These are phyloP conservation scores for Murina feae DNA, from an alignment of 2,113 vertebrate genomes.

Conservation along the genomic window DNA sequence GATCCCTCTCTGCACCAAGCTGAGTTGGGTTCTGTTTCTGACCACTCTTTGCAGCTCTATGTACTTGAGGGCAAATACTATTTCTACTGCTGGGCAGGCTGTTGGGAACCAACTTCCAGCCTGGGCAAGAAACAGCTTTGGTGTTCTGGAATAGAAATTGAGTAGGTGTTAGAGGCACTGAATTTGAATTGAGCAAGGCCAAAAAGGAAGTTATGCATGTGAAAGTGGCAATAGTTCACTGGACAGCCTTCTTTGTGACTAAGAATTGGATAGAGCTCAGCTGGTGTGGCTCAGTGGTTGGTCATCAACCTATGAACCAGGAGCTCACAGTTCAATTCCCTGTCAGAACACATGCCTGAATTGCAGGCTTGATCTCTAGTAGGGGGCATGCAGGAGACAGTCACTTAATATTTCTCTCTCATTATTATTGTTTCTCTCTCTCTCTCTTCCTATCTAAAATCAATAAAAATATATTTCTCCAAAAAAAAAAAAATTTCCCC, in stretches of 20 bases:
- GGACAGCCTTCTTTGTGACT: not conserved
- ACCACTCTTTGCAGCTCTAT: not conserved
- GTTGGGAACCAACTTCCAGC: not conserved
- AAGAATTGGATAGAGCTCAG: not conserved
- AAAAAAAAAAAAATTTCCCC: too few species aligned
- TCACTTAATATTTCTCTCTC: too few species aligned
- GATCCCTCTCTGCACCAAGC: not conserved
- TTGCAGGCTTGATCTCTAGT: too few species aligned
- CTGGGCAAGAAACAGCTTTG: not conserved
- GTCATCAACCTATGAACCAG: too few species aligned
- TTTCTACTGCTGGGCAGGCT: not conserved
- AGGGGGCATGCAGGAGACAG: too few species aligned
- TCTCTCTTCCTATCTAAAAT: too few species aligned
- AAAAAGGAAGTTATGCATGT: not conserved
- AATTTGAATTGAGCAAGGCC: not conserved
- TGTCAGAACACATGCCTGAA: too few species aligned
- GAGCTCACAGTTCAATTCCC: too few species aligned
- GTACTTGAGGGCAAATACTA: not conserved
- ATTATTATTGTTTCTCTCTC: too few species aligned
- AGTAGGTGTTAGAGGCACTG: fast-evolving
- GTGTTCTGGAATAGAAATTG: not conserved
- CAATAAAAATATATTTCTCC: too few species aligned
- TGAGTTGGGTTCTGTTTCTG: not conserved
- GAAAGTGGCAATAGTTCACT: not conserved
- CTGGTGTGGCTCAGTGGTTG: too few species aligned